A percentile compares a stretch with the other conserved stretches of the same genome.
Conservation (phyloP, 2,888 invertebrate species). For the Formica aserva region DNA sequence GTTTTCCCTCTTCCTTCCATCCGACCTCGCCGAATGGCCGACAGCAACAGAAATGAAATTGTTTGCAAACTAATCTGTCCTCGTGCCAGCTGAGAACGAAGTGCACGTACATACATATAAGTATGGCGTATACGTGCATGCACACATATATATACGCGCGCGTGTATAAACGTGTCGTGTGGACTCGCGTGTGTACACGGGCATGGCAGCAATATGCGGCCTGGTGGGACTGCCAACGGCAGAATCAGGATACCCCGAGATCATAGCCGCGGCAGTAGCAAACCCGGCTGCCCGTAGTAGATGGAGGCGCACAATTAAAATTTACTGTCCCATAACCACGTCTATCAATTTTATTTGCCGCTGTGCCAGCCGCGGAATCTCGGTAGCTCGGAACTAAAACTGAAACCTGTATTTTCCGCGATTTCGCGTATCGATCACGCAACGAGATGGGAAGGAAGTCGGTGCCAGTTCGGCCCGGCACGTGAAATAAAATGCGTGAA, state of each 20-base stretch:
- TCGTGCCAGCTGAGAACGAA: constrained; percentile 66
- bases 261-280: constrained; percentile 62
- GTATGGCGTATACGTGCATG: background rate
- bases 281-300: constrained; percentile 55
- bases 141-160: too few species aligned
- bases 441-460: background rate
- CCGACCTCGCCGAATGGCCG: constrained; percentile 53
- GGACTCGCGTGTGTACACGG: constrained; percentile 20
- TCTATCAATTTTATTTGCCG: constrained; percentile 63
- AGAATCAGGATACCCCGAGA: constrained; percentile 72
- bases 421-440: constrained; percentile 46
- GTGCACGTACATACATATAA: constrained; percentile 27
- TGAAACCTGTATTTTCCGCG: constrained; percentile 45
- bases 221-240: constrained; percentile 70
- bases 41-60: constrained; percentile 73
- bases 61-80: constrained; percentile 77
- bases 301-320: constrained; percentile 78
- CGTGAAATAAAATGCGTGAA: background rate
- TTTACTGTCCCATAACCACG: constrained; percentile 76
- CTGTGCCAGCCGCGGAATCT: constrained; percentile 31
- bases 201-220: constrained; percentile 55
- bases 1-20: constrained; percentile 49
- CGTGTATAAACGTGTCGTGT: background rate
- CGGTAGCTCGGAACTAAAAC: constrained; percentile 38
- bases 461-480: background rate